These are phyloP conservation scores for Perdita meconis DNA, from an alignment of 2,888 invertebrate species.

Conservation along the genomic window DNA sequence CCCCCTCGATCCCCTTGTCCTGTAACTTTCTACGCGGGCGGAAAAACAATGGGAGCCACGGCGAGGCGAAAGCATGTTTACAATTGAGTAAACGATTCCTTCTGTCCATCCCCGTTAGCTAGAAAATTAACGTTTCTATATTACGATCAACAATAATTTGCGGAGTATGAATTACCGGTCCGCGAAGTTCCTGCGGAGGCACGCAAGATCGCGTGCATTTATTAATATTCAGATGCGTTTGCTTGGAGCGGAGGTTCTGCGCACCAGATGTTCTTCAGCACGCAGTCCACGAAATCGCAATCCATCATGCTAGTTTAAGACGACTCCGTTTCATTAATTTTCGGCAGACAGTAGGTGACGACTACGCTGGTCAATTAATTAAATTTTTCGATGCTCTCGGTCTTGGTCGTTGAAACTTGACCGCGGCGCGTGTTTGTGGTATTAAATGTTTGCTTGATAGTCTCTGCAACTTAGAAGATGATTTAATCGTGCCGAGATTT, in stretches of 20 bases:
- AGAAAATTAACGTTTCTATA: no score
- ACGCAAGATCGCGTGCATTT: slow-evolving; percentile 19
- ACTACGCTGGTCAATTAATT: slow-evolving; percentile 11
- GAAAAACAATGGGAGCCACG: slow-evolving; percentile 34
- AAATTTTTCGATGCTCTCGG: slow-evolving; percentile 3
- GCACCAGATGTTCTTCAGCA: slow-evolving; percentile 45
- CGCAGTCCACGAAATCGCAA: slow-evolving; percentile 22
- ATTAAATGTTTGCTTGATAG: no score
- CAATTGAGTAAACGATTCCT: background rate
- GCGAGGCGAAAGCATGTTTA: slow-evolving; percentile 14
- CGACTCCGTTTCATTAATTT: slow-evolving; percentile 46
- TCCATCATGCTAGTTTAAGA: slow-evolving; percentile 34
- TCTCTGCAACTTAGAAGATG: no score
- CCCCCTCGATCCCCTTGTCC: no score
- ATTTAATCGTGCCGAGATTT: no score
- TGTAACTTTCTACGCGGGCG: slow-evolving; percentile 29
- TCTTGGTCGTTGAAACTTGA: background rate
- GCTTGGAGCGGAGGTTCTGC: slow-evolving; percentile 37
- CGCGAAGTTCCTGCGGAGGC: no score
- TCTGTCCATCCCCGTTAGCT: no score
- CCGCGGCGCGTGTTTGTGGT: no score
- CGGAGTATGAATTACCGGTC: no score
- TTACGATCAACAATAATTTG: no score
- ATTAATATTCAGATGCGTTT: slow-evolving; percentile 45
- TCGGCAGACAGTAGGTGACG: slow-evolving; percentile 32